Conservation (phyloP, 2,797 vertebrate genomes). For the Cichlasoma orientale region DNA sequence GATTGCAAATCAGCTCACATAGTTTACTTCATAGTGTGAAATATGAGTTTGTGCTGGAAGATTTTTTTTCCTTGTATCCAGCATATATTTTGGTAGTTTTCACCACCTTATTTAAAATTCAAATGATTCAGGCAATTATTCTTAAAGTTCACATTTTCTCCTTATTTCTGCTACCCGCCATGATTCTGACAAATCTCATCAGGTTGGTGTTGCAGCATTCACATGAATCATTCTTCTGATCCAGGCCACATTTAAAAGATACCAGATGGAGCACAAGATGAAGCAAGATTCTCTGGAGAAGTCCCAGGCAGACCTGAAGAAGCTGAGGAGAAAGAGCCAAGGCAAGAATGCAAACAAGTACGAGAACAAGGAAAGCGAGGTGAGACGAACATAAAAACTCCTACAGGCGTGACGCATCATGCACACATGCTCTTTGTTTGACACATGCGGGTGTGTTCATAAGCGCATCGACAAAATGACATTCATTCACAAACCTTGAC, state of each 20-base stretch:
- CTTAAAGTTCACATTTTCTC: neutral
- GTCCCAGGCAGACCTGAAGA: slow-evolving; percentile 94
- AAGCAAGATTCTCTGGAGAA: slow-evolving; percentile 94
- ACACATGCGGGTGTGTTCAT: neutral
- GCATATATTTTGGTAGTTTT: neutral
- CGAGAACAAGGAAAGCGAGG: slow-evolving; percentile 93
- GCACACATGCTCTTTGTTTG: neutral
- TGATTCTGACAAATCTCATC: neutral
- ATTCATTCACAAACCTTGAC: slow-evolving; percentile 37
- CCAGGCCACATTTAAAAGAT: slow-evolving; percentile 94
- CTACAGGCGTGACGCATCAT: neutral
- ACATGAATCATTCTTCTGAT: slow-evolving; percentile 18
- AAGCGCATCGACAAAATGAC: neutral
- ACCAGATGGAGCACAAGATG: slow-evolving; percentile 92
- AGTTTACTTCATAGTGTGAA: neutral
- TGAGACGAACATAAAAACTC: slow-evolving; percentile 60
- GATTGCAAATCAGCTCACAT: neutral
- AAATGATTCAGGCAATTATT: neutral
- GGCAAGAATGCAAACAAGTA: slow-evolving; percentile 93
- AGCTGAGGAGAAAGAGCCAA: slow-evolving; percentile 95
- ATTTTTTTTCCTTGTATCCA: neutral
- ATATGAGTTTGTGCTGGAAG: neutral
- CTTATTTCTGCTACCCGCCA: neutral
- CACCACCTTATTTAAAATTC: neutral
- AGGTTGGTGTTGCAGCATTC: neutral